Evolutionary conservation across 2,797 vertebrate species (phyloP).

Genomic region (Leucoraja ocellata): DNA sequence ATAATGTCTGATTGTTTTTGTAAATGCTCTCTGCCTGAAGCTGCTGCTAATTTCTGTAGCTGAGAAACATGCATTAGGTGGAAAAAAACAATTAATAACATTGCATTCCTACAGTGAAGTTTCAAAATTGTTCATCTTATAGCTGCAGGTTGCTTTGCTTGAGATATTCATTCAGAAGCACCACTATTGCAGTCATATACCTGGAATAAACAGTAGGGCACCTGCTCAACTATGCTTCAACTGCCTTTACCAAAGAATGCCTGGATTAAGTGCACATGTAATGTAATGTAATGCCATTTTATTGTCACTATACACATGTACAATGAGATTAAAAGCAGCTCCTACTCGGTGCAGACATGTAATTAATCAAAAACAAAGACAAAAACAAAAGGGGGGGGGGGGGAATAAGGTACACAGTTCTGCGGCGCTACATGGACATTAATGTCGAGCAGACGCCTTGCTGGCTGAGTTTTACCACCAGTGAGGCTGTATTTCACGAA

Average conservation of each 20-base stretch:
- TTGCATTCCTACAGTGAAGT: neutral
- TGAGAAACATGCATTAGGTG: neutral
- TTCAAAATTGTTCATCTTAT: neutral
- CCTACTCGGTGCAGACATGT: no score
- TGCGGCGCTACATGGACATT: neutral
- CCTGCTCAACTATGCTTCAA: neutral
- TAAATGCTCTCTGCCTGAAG: neutral
- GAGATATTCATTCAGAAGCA: neutral
- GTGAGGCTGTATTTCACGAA: neutral
- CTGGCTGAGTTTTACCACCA: neutral
- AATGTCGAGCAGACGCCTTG: neutral
- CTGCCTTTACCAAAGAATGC: neutral
- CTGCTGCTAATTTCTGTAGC: neutral
- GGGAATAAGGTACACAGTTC: no score
- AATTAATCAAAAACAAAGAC: no score
- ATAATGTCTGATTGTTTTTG: neutral
- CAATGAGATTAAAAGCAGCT: no score
- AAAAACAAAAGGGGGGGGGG: no score
- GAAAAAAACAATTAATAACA: neutral
- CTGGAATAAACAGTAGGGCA: neutral
- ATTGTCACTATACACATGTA: no score
- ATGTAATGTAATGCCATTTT: no score
- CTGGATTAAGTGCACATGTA: neutral
- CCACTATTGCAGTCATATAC: neutral
- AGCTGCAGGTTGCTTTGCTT: neutral